Conservation (phyloP, 1,140 invertebrate genomes). For the Condylostylus longicornis region DNA sequence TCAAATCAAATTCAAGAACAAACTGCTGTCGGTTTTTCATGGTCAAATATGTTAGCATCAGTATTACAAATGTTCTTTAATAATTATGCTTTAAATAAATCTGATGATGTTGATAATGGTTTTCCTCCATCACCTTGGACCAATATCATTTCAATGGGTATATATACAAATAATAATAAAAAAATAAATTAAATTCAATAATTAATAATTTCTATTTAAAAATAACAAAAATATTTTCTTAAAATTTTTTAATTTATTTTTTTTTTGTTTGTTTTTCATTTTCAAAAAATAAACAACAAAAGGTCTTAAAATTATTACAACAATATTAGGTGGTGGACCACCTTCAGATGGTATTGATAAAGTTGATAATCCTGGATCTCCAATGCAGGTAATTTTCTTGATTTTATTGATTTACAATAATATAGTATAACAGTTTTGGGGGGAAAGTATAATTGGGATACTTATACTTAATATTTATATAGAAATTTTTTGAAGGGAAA, state of each 20-base stretch:
- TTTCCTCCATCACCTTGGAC: slow-evolving; percentile 63
- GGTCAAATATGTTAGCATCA: slow-evolving; percentile 65
- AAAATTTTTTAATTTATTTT: not conserved
- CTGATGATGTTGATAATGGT: slow-evolving; percentile 52
- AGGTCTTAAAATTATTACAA: slow-evolving; percentile 66
- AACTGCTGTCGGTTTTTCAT: slow-evolving; percentile 56
- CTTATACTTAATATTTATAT: too few species aligned
- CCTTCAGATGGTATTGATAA: slow-evolving; percentile 71
- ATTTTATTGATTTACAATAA: not conserved
- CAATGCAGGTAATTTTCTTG: slow-evolving; percentile 58
- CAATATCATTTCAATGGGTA: slow-evolving; percentile 61
- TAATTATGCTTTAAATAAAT: slow-evolving; percentile 59
- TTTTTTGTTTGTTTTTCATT: slow-evolving; percentile 12
- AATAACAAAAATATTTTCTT: not conserved
- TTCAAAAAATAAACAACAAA: too few species aligned
- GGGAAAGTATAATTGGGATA: not conserved
- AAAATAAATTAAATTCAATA: not conserved
- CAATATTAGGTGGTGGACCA: slow-evolving; percentile 57
- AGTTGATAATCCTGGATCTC: slow-evolving; percentile 64
- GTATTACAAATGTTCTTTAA: slow-evolving; percentile 68
- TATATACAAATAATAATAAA: slow-evolving; percentile 4
- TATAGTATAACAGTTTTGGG: not conserved
- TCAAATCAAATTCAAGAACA: slow-evolving; percentile 60
- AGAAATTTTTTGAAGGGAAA: too few species aligned
- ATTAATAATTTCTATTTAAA: not conserved